Evolutionary conservation across 2,888 invertebrate species (phyloP).

Genomic region (Acanthosepion lycidas): DNA sequence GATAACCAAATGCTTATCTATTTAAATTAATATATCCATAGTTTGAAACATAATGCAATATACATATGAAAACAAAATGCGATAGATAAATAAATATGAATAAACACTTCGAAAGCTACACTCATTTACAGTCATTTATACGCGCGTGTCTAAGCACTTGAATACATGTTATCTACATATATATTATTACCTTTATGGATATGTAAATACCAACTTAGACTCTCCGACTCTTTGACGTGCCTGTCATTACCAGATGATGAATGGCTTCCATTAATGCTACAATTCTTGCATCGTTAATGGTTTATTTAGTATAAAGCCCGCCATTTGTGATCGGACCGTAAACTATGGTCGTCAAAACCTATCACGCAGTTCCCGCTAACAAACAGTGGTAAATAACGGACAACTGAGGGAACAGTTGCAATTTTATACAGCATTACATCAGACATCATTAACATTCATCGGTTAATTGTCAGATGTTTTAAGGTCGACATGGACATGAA

Average conservation of each 20-base stretch:
- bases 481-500: too few relatives aligned
- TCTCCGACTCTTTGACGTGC: neutral
- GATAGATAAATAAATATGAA: neutral
- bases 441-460: neutral
- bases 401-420: neutral
- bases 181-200: neutral
- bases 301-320: neutral
- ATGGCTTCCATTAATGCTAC: neutral
- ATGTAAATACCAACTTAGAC: neutral
- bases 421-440: neutral
- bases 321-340: neutral
- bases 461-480: neutral
- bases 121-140: neutral
- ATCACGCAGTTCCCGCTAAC: neutral
- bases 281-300: neutral
- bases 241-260: conserved; percentile 33
- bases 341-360: neutral
- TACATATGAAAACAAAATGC: neutral
- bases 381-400: neutral
- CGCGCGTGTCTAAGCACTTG: neutral
- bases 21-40: neutral
- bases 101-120: neutral
- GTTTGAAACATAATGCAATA: neutral
- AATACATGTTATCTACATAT: neutral
- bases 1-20: too few relatives aligned